Evolutionary conservation across 1,140 invertebrate genomes (phyloP), one percentile per base, ranked within the genome.

Genomic region (Saxidomus purpurata): DNA sequence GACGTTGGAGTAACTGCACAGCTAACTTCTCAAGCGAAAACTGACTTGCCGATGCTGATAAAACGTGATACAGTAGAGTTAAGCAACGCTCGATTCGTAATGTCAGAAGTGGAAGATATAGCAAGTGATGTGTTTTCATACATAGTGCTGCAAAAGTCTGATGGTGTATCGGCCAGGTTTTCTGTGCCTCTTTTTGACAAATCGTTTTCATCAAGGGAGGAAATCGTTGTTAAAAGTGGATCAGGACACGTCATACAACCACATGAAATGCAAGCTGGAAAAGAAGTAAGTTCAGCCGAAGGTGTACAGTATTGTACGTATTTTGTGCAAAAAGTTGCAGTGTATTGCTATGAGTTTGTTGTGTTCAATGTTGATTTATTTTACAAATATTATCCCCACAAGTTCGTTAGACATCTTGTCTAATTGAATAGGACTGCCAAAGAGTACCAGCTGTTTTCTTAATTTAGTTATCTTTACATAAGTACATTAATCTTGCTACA

Each of bases 51-150:
- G 15, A 4, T 38, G 0, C 61, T 85, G 0, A 1, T 55, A 0
- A 85, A 55, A 52, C 63, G 82, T 22, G 25, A 85, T 0, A 74
- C 0, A 34, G 11, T 49, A 1, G 82, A 74, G 25, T 9, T 40
- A 13, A 47, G 31, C 15, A 52, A 49, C n/a, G 82, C 22, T 3
- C 4, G 69, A 3, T 25, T 87, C 38, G 25, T 31, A 0, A 34
- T 87, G 13, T 9, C 28, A 25, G 47, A 61, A 61, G 36, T 36
- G 15, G 71, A 87, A 9, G 74, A 87, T 40, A n/a, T 87, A 38
- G 38, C 76, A 31, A 87, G 85, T 79, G 85, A 87, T 49, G 69
- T 79, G n/a, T 63, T 61, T 34, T 79, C 71, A 25, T 87, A 55
- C 59, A 36, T 25, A 6, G 0, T 79, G 49, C n/a, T 79, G 6